phyloP scores from a whole-genome alignment of 2,113 vertebrate genomes.

The Dipodomys stephensi region DNA sequence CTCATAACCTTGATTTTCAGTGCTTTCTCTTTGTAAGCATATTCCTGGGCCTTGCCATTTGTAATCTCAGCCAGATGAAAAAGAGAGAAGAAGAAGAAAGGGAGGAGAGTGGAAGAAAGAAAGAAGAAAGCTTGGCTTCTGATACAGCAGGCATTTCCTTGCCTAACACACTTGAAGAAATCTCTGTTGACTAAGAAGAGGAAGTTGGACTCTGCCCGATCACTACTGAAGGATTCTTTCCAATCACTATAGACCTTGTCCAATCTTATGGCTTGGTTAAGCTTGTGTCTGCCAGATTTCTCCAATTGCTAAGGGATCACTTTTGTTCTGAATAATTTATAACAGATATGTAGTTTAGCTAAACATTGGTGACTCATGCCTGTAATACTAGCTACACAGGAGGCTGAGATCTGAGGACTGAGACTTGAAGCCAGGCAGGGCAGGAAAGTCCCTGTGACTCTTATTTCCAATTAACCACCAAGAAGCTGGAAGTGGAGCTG shows the following conservation, averaged over 20 bases:
- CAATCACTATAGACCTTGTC: no score
- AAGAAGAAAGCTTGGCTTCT: neutral
- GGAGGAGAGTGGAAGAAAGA: neutral
- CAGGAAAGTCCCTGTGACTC: no score
- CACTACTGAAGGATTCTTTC: neutral
- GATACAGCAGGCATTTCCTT: no score
- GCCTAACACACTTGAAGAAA: neutral
- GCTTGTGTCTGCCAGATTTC: neutral
- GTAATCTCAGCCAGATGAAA: neutral
- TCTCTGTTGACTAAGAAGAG: neutral
- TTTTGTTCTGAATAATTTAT: neutral
- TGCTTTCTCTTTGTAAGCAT: neutral
- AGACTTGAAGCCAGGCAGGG: no score
- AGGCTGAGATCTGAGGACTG: no score
- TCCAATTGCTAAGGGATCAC: neutral
- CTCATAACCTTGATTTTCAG: neutral
- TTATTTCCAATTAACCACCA: no score
- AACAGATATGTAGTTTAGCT: neutral
- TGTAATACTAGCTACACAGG: no score
- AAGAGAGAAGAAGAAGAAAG: neutral
- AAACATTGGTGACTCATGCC: no score
- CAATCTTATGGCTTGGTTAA: neutral
- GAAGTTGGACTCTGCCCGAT: neutral
- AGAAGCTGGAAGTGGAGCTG: no score
- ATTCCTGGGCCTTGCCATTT: neutral